These are phyloP conservation scores for Byasa hedistus DNA, from an alignment of 2,888 invertebrate species.

Conservation along the genomic window DNA sequence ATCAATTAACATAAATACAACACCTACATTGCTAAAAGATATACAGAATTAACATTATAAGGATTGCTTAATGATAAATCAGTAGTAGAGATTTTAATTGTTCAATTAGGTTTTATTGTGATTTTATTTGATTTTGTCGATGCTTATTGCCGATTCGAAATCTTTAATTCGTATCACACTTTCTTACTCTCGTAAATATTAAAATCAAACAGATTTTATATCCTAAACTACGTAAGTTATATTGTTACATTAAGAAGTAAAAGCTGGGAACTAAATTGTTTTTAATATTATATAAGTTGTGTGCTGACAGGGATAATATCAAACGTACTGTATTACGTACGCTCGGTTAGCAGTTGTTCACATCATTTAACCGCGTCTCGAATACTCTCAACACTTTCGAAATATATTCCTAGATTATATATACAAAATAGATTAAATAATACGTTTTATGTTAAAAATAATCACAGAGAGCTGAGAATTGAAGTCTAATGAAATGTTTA, in stretches of 20 bases:
- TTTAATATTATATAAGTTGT: not conserved
- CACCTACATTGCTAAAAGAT: too few species aligned
- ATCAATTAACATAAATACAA: not conserved
- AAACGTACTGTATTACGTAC: slow-evolving; percentile 2
- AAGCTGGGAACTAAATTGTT: not conserved
- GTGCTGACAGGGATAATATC: not conserved
- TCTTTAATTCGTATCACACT: too few species aligned
- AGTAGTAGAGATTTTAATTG: too few species aligned
- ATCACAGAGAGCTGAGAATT: not conserved
- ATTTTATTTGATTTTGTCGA: too few species aligned
- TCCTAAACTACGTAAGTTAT: too few species aligned
- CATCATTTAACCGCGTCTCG: slow-evolving; percentile 9
- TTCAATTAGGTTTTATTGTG: too few species aligned
- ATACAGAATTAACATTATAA: too few species aligned
- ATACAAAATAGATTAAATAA: not conserved
- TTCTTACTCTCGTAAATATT: too few species aligned
- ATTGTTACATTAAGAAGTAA: not conserved
- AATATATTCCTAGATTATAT: not conserved
- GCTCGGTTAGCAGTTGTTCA: slow-evolving; percentile 13
- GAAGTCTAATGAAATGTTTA: too few species aligned
- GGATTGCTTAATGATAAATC: too few species aligned
- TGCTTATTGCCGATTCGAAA: too few species aligned
- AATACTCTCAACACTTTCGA: not conserved
- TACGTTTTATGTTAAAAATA: not conserved
- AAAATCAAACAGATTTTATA: too few species aligned